Evolutionary conservation across 2,888 invertebrate species (phyloP).

Genomic region (Tachystola acroxantha): DNA sequence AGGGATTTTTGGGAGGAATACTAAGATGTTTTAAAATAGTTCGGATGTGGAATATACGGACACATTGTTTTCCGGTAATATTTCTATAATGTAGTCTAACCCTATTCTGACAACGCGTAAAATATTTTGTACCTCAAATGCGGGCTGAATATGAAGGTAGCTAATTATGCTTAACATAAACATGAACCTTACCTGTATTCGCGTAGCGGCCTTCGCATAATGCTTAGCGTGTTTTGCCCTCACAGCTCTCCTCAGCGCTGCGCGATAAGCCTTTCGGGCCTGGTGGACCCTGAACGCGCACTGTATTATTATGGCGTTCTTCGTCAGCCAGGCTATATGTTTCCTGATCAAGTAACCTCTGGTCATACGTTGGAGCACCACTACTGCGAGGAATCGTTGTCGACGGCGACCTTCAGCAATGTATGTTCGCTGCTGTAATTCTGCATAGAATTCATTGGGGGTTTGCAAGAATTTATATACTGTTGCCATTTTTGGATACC

Average conservation of each 20-base stretch:
- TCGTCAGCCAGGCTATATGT: slow-evolving; percentile 52
- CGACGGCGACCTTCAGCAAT: slow-evolving; percentile 41
- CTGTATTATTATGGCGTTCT: slow-evolving; percentile 57
- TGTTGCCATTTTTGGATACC: slow-evolving; percentile 52
- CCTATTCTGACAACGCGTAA: too few relatives aligned
- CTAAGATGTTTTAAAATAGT: too few relatives aligned
- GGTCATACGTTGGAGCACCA: slow-evolving; percentile 47
- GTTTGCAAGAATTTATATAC: slow-evolving; percentile 40
- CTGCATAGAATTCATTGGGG: slow-evolving; percentile 38
- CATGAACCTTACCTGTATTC: slow-evolving; percentile 67
- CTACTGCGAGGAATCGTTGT: slow-evolving; percentile 43
- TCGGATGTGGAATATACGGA: too few relatives aligned
- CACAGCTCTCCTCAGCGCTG: slow-evolving; percentile 51
- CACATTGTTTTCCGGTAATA: too few relatives aligned
- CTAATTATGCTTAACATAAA: too few relatives aligned
- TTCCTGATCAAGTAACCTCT: slow-evolving; percentile 57
- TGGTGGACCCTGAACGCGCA: slow-evolving; percentile 52
- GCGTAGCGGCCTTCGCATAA: slow-evolving; percentile 50
- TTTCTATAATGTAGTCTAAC: too few relatives aligned
- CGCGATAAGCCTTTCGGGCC: slow-evolving; percentile 46
- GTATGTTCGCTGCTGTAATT: slow-evolving; percentile 44
- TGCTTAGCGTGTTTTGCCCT: slow-evolving; percentile 46
- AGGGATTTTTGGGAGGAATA: too few relatives aligned
- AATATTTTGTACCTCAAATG: too few relatives aligned
- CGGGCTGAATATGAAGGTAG: too few relatives aligned